Evolutionary conservation across 2,797 vertebrate genomes (phyloP).

Genomic region (Mico argentatus): DNA sequence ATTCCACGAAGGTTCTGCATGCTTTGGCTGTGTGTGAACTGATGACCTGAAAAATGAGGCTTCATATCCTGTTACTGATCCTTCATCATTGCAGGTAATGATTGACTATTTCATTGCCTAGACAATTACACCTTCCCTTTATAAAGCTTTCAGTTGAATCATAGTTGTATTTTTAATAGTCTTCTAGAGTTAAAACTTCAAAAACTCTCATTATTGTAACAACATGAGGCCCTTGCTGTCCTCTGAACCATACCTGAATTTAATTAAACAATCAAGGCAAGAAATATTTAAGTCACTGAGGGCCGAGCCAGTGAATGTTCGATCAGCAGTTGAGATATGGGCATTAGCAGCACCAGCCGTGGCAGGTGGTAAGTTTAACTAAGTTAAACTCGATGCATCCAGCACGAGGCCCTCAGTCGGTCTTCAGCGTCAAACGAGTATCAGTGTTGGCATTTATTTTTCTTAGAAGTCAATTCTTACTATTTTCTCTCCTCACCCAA

Average conservation of each 20-base stretch:
- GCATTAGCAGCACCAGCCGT: rapidly evolving
- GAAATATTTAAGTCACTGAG: not conserved
- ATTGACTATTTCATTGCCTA: constrained; percentile 64
- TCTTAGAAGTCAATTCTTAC: not conserved
- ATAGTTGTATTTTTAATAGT: constrained; percentile 62
- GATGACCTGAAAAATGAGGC: not conserved
- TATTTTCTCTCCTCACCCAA: not conserved
- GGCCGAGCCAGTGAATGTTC: not conserved
- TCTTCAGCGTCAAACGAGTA: not conserved
- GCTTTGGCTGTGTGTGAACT: not conserved
- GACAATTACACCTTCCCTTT: constrained; percentile 51
- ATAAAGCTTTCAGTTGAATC: constrained; percentile 54
- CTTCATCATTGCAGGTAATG: constrained; percentile 57
- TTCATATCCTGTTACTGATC: not conserved
- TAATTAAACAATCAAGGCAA: constrained; percentile 70
- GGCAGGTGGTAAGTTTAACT: not conserved
- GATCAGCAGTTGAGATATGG: not conserved
- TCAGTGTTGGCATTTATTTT: not conserved
- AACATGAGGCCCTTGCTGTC: constrained; percentile 18
- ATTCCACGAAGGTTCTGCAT: not conserved
- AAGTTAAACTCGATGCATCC: not conserved
- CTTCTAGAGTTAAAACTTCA: constrained; percentile 61
- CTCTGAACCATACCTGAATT: constrained; percentile 69
- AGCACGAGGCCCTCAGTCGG: rapidly evolving
- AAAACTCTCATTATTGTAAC: constrained; percentile 64